Conservation (phyloP, 1,140 invertebrate genomes). For the Zaprionus gabonicus region DNA sequence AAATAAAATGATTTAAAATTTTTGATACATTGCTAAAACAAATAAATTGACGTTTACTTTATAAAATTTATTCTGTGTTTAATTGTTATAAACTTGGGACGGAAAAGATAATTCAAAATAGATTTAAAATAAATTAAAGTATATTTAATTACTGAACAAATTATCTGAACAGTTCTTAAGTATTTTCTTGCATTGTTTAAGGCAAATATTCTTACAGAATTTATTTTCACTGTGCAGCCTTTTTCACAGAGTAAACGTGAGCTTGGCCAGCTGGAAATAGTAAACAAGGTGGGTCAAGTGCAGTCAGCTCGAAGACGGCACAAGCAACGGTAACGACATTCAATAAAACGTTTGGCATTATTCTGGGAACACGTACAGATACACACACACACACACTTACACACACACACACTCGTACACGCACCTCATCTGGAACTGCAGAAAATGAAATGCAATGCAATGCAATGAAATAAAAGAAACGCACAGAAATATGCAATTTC, state of each 20-base stretch:
- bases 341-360: slow-evolving; percentile 81
- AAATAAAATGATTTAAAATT: no score
- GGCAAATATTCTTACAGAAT: slow-evolving; percentile 32
- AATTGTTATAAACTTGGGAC: no score
- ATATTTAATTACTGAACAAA: no score
- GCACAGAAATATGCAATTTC: slow-evolving; percentile 81
- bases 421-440: slow-evolving; percentile 21
- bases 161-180: no score
- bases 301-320: slow-evolving; percentile 30
- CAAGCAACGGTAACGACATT: slow-evolving; percentile 55
- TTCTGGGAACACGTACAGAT: slow-evolving; percentile 31
- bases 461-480: slow-evolving; percentile 71
- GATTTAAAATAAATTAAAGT: no score
- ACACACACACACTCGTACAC: background rate
- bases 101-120: no score
- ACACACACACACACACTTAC: background rate
- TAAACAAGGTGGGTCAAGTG: slow-evolving; percentile 38
- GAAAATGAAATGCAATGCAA: slow-evolving; percentile 53
- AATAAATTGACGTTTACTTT: no score
- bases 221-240: slow-evolving; percentile 16
- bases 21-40: no score
- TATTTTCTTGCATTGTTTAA: no score
- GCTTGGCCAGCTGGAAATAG: slow-evolving; percentile 3
- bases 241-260: slow-evolving; percentile 59
- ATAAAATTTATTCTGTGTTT: no score